Conservation (phyloP, 2,113 vertebrate species). For the Oncorhynchus tshawytscha region DNA sequence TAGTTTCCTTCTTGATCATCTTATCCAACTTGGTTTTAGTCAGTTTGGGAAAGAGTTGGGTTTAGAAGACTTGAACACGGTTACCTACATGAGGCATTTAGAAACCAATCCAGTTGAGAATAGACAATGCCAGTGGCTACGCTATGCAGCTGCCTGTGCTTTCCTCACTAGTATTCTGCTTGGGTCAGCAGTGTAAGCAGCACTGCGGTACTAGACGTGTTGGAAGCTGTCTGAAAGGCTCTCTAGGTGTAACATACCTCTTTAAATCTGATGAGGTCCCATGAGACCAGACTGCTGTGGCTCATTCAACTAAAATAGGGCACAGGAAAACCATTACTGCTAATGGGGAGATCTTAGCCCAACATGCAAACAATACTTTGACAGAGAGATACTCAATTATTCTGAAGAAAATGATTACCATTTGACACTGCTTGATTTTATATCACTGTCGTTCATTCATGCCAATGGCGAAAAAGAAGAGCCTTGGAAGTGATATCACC, state of each 20-base stretch:
- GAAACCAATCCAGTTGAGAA: too few species aligned
- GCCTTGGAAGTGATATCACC: conserved; percentile 3
- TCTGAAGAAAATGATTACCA: neutral
- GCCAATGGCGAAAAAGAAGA: too few species aligned
- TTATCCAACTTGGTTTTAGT: too few species aligned
- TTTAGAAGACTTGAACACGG: too few species aligned
- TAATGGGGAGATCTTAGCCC: neutral
- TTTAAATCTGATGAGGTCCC: neutral
- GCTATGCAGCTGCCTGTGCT: neutral
- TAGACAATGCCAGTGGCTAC: neutral
- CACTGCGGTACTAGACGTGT: neutral
- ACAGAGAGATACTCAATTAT: neutral
- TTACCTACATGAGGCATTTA: too few species aligned
- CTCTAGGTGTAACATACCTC: neutral
- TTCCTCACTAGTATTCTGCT: conserved; percentile 16
- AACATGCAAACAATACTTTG: neutral
- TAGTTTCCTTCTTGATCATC: too few species aligned
- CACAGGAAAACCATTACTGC: neutral
- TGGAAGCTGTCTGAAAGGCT: neutral
- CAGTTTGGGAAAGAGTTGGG: too few species aligned
- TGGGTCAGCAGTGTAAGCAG: neutral
- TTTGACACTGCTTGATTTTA: too few species aligned
- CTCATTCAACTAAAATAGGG: neutral
- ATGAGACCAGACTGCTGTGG: neutral
- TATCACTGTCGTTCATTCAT: too few species aligned